These are phyloP conservation scores for Tricholauxania praeusta DNA, from an alignment of 2,888 invertebrate genomes.

Conservation along the genomic window DNA sequence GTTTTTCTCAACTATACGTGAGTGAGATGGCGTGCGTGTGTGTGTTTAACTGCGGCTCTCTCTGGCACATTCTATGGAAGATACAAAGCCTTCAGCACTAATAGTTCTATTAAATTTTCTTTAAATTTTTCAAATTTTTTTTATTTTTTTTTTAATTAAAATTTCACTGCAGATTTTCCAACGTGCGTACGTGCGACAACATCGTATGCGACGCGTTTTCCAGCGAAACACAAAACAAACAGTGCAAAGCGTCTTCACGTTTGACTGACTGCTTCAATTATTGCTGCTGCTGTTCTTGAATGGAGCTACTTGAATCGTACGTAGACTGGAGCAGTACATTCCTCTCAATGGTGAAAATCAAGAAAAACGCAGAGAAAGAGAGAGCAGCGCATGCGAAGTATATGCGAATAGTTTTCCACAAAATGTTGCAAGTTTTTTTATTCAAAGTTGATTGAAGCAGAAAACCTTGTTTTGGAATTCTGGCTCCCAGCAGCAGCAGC, in stretches of 20 bases:
- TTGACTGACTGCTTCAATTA: conserved; percentile 26
- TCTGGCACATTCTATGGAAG: conserved; percentile 8
- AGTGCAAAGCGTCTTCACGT: conserved; percentile 34
- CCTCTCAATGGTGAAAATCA: neutral
- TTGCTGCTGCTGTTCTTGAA: conserved; percentile 28
- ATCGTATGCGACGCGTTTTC: conserved; percentile 41
- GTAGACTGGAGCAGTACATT: neutral
- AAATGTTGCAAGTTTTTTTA: no score
- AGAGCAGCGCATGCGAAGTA: neutral
- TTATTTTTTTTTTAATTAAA: conserved; percentile 6
- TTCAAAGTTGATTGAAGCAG: no score
- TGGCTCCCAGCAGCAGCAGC: no score
- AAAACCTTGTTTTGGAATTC: no score
- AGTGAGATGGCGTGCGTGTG: neutral
- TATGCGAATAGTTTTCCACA: no score
- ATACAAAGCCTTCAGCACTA: conserved; percentile 1
- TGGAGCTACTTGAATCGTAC: conserved; percentile 11
- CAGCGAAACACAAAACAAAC: conserved; percentile 26
- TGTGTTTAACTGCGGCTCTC: neutral
- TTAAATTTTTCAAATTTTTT: neutral
- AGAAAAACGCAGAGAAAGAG: conserved; percentile 1
- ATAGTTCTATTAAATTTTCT: conserved; percentile 3
- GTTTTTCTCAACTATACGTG: neutral
- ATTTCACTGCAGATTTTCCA: conserved; percentile 22
- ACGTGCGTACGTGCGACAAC: conserved; percentile 55